Evolutionary conservation across 2,888 invertebrate species (phyloP), one percentile per base, ranked within the genome.

Genomic region (Campoplex nolae): DNA sequence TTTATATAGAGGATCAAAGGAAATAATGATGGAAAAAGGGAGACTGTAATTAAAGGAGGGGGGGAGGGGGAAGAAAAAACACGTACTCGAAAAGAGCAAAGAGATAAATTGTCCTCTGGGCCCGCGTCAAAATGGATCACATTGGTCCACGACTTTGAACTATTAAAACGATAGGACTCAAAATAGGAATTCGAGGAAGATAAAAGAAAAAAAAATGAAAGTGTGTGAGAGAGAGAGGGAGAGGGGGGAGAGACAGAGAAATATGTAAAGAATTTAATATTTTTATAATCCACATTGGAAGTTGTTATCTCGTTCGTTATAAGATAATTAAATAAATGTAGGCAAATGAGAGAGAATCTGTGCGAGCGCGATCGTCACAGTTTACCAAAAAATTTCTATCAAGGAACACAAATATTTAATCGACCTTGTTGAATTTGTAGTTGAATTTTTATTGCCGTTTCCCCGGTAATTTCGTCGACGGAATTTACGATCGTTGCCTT

Each of bases 261-360:
- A 90, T 90, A 89, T 89, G 88, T 84, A 90, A 92, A 93, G 92
- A 94, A 83, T 94, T 95, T 94, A 94, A 94, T 94, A 95, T 94
- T 95, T 95, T 94, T 94, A 95, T 95, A 95, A 95, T 95, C 95
- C 95, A 95, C 94, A 95, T 95, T 95, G 95, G 95, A 95, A 95
- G 94, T 95, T 95, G 95, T 95, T 95, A 94, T 93, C 92, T 92
- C 91, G 91, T 92, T 93, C 92, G 92, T 93, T 93, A 93, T 84
- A 84, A 85, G 86, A 83, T 83, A 65, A 68, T 87, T 80, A 73
- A 82, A 76, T 84, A 84, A 86, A 48, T 38, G 48, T 62, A 83
- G 68, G 28, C 2, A 77, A 54, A n/a, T 11, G n/a, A 48, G 51
- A 51, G 38, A 38, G 38, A 76, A 13, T 13, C n/a, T 51, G 28